These are phyloP conservation scores for Semicossyphus pulcher DNA, from an alignment of 2,113 vertebrate species.

Conservation along the genomic window DNA sequence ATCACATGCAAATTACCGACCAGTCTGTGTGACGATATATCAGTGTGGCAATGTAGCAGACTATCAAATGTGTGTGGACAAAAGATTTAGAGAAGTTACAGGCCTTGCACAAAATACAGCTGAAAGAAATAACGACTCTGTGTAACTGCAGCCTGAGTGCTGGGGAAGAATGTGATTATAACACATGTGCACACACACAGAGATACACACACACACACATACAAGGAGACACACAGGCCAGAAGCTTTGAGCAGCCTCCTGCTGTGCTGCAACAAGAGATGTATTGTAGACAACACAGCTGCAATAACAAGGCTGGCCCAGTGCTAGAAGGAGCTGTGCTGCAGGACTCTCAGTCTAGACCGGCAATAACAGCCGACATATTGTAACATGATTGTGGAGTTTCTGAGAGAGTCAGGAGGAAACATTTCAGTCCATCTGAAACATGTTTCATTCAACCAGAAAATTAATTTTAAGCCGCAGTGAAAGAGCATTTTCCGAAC, in stretches of 20 bases:
- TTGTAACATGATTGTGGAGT: conserved; percentile 48
- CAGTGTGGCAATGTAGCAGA: conserved; percentile 49
- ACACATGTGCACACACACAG: conserved; percentile 12
- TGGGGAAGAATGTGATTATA: conserved; percentile 61
- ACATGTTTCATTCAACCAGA: conserved; percentile 1
- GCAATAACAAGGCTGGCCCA: conserved; percentile 79
- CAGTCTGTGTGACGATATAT: conserved; percentile 47
- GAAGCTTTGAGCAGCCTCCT: conserved; percentile 72
- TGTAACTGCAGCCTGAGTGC: conserved; percentile 36
- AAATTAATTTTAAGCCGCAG: background rate
- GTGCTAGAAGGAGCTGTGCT: conserved; percentile 65
- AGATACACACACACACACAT: conserved; percentile 5
- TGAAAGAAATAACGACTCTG: conserved; percentile 40
- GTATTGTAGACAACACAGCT: conserved; percentile 83
- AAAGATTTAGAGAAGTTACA: conserved; percentile 45
- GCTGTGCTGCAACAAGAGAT: conserved; percentile 79
- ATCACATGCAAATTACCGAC: conserved; percentile 75
- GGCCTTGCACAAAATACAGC: conserved; percentile 35
- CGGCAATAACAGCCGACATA: conserved; percentile 51
- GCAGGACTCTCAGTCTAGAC: conserved; percentile 67
- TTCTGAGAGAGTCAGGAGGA: conserved; percentile 16
- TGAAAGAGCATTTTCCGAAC: background rate
- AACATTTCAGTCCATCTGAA: background rate
- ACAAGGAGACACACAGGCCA: conserved; percentile 50
- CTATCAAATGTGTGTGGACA: conserved; percentile 32